Evolutionary conservation across 2,888 invertebrate species (phyloP), one percentile per base, ranked within the genome.

Genomic region (Mimachlamys varia): DNA sequence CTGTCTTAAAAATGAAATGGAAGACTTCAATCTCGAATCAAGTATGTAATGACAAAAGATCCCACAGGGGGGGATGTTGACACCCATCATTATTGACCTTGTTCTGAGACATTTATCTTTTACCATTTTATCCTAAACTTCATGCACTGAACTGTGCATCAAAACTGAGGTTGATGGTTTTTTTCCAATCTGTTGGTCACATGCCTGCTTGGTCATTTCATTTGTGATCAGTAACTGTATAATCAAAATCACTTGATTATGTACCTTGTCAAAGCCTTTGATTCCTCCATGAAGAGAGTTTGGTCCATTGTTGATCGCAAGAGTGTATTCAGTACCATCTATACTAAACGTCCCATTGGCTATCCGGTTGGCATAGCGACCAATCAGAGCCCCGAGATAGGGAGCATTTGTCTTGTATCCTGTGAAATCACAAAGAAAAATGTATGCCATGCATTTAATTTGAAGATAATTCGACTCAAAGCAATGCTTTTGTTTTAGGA

Each of bases 361-460:
- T 92, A 99, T 96, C 89, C 97, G 97, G 97, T 99, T 99, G 1
- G 98, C 98, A 44, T 98, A 98, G 89, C 99, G 97, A 0, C 99
- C 99, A 91, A 99, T 97, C 0, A 98, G 98, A 0, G 98, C 98
- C 10, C 99, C 99, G 95, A 99, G 98, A 96, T 99, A 99, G 0
- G 98, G 98, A 95, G 91, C 90, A 88, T 96, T 94, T 44, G 93
- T 93, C 88, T 95, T 94, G 93, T 96, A 97, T 17, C 94, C 96
- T 96, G 90, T 15, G 92, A 93, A 53, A 50, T 33, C 88, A 89
- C 89, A 89, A 88, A n/a, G n/a, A n/a, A 76, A 53, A 13, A 53
- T 53, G 12, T 53, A 53, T 58, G 0, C 15, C 53, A 53, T n/a
- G n/a, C n/a, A n/a, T 10, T 53, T 17, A 53, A 53, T 7, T 53